Evolutionary conservation across 2,797 vertebrate genomes (phyloP).

Genomic region (Spheniscus humboldti): DNA sequence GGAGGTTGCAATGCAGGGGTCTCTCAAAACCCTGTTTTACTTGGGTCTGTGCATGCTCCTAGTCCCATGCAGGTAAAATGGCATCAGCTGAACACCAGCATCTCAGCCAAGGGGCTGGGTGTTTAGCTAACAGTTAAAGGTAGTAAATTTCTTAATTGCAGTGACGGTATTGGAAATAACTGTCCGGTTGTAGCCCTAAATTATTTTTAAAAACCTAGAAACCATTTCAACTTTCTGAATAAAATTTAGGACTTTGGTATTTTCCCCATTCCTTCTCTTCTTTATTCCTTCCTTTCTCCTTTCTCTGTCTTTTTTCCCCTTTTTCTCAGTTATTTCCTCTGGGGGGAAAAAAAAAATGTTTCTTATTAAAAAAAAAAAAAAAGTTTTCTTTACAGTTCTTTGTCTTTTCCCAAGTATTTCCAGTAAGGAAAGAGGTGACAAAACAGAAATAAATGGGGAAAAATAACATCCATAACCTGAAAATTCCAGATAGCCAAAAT

Average conservation of each 20-base stretch:
- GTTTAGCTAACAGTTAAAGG: not conserved
- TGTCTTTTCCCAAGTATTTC: not conserved
- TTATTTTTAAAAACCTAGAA: not conserved
- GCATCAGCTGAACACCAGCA: rapidly evolving
- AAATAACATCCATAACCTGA: not conserved
- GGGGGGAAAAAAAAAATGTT: rapidly evolving
- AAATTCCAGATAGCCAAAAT: not conserved
- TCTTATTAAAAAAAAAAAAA: not conserved
- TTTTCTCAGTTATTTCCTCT: not conserved
- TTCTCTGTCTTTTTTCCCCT: rapidly evolving
- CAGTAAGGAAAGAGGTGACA: not conserved
- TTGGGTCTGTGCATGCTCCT: not conserved
- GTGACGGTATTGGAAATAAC: not conserved
- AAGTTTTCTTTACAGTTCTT: not conserved
- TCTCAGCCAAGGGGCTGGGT: not conserved
- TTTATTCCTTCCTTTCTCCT: not conserved
- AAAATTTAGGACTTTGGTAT: rapidly evolving
- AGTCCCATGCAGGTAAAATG: not conserved
- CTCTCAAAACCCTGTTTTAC: not conserved
- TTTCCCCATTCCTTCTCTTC: not conserved
- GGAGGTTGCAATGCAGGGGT: rapidly evolving
- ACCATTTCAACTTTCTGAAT: not conserved
- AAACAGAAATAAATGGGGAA: not conserved
- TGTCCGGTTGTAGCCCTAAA: not conserved
- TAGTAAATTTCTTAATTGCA: not conserved